Percentiles rank a stretch among this genome's conserved stretches.
Conservation (phyloP, 1,140 invertebrate genomes). For the Apolygus lucorum region DNA sequence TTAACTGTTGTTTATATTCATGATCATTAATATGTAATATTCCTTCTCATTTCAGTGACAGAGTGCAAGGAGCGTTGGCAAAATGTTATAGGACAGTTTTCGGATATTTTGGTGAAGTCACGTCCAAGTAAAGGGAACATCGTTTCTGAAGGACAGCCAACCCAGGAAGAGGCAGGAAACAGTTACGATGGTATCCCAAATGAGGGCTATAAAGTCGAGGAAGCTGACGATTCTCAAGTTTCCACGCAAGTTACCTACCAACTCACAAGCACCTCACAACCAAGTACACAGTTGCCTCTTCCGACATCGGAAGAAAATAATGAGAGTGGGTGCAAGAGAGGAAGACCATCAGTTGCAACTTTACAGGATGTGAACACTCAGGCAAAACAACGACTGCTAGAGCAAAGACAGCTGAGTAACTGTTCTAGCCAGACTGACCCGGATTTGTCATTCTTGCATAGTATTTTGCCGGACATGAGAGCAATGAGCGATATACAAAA, state of each 20-base stretch:
- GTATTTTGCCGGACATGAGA: not conserved
- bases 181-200: not conserved
- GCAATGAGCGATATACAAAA: not conserved
- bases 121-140: too few species aligned
- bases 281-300: too few species aligned
- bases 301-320: not conserved
- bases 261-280: too few species aligned
- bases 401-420: not conserved
- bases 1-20: too few species aligned
- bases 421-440: not conserved
- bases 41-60: not conserved
- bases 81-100: not conserved
- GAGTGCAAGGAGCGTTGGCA: constrained; percentile 1
- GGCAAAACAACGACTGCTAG: not conserved
- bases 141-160: not conserved
- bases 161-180: not conserved
- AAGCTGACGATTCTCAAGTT: not conserved
- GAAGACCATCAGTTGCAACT: not conserved
- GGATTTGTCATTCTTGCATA: not conserved
- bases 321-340: not conserved
- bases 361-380: not conserved
- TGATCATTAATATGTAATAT: too few species aligned
- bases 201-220: not conserved
- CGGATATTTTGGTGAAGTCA: too few species aligned
- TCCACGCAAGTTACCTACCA: too few species aligned